Percentiles rank a stretch among this genome's conserved stretches.
Conservation (phyloP, 2,888 invertebrate species). For the Mactromeris polynyma region DNA sequence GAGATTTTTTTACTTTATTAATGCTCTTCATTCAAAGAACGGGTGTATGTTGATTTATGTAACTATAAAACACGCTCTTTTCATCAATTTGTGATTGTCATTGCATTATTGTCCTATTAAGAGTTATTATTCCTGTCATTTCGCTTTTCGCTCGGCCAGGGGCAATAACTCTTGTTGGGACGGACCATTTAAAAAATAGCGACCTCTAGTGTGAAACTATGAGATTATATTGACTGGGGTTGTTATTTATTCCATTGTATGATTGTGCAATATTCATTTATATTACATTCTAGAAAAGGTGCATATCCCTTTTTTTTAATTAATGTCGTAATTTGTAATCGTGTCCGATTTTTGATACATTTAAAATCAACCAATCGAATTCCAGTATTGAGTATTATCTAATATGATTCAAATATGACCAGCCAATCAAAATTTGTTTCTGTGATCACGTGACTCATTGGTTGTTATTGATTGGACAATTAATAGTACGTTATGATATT, state of each 20-base stretch:
- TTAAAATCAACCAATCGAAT: slow-evolving; percentile 15
- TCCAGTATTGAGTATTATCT: not conserved
- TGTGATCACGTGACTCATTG: slow-evolving; percentile 43
- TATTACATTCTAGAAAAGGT: slow-evolving; percentile 5
- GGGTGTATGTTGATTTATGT: not conserved
- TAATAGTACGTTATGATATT: not conserved
- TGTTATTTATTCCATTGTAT: not conserved
- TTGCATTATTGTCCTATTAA: not conserved
- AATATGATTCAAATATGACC: slow-evolving; percentile 4
- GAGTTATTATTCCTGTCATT: not conserved
- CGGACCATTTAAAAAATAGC: not conserved
- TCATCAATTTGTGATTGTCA: not conserved
- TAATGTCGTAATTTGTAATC: not conserved
- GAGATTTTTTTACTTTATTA: not conserved
- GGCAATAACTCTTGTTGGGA: not conserved
- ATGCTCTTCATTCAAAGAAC: not conserved
- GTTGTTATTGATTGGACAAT: slow-evolving; percentile 3
- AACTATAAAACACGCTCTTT: not conserved
- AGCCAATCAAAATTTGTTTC: slow-evolving; percentile 48
- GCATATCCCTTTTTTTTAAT: not conserved
- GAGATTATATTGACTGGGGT: not conserved
- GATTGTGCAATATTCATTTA: slow-evolving; percentile 19
- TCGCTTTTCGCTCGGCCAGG: not conserved
- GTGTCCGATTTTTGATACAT: not conserved
- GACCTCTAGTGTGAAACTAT: slow-evolving; percentile 12